Percentiles rank a stretch among this genome's conserved stretches.
phyloP scores from a whole-genome alignment of 2,113 vertebrate genomes.

The Gymnocephalus cernua region DNA sequence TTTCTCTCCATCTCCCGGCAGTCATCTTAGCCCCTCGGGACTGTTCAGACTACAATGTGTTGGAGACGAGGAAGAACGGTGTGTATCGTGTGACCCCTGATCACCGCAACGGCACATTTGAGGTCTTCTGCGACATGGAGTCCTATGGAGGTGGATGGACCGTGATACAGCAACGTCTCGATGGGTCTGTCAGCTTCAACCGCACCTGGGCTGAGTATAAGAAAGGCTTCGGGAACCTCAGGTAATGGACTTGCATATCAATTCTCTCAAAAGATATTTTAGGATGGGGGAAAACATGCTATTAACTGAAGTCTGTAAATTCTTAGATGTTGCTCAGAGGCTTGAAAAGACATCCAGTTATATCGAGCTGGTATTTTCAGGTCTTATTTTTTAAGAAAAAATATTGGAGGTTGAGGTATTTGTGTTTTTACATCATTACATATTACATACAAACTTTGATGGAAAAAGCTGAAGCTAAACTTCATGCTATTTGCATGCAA shows the following conservation, averaged over 20 bases:
- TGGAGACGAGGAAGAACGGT: constrained; percentile 84
- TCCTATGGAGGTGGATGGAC: constrained; percentile 94
- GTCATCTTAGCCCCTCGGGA: constrained; percentile 86
- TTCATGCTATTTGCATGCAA: background rate
- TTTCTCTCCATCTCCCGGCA: constrained; percentile 46
- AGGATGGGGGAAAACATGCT: background rate
- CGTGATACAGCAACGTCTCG: constrained; percentile 89
- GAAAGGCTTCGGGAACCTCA: constrained; percentile 92
- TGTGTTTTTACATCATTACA: background rate
- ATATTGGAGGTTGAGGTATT: background rate
- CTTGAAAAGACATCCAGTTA: background rate
- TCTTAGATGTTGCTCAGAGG: background rate
- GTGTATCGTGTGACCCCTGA: constrained; percentile 90
- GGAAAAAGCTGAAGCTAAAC: background rate
- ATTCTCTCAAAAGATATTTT: background rate
- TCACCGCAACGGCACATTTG: constrained; percentile 87
- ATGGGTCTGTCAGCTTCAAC: constrained; percentile 93
- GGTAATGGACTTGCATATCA: constrained; percentile 48
- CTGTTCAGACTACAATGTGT: constrained; percentile 90
- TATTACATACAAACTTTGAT: background rate
- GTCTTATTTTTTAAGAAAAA: background rate
- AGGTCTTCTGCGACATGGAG: constrained; percentile 95
- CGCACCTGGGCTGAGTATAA: constrained; percentile 95
- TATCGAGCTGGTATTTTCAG: background rate
- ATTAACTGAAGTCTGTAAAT: background rate